Evolutionary conservation across 2,113 vertebrate species (phyloP).

Genomic region (Ctenomys sociabilis): DNA sequence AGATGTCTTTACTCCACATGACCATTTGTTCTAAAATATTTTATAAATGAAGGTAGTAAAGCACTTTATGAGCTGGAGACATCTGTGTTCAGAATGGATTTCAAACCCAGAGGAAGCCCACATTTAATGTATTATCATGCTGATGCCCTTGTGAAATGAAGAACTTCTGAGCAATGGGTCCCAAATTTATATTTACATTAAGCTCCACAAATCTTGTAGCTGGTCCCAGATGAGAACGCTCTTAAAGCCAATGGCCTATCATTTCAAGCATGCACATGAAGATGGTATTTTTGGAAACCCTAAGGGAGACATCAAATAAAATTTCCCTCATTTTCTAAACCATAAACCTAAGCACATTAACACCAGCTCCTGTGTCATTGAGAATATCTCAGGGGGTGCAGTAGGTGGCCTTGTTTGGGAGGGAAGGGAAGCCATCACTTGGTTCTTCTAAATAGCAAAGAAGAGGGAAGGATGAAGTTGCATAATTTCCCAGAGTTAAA

Average conservation of each 20-base stretch:
- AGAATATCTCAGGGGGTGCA: not conserved
- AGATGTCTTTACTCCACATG: not conserved
- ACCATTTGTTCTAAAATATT: not conserved
- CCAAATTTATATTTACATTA: not conserved
- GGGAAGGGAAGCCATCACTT: conserved; percentile 2
- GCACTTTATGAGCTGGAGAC: not conserved
- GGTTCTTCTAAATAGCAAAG: not conserved
- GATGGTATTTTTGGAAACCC: conserved; percentile 67
- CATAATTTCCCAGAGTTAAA: not conserved
- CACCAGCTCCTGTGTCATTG: conserved; percentile 15
- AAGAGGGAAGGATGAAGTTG: not conserved
- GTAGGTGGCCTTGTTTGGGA: conserved; percentile 35
- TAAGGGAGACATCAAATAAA: conserved; percentile 47
- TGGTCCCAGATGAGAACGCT: not conserved
- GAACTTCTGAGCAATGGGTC: not conserved
- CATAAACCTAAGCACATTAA: conserved; percentile 49
- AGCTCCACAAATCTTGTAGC: not conserved
- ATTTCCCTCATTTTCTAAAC: conserved; percentile 74
- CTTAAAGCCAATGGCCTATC: not conserved
- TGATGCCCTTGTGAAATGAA: not conserved
- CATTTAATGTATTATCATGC: not conserved
- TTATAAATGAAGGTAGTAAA: not conserved
- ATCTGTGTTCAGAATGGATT: rapidly evolving
- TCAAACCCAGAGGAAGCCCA: rapidly evolving
- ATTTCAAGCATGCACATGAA: conserved; percentile 19